Conservation (phyloP, 1,140 invertebrate species). For the Homalodisca vitripennis region DNA sequence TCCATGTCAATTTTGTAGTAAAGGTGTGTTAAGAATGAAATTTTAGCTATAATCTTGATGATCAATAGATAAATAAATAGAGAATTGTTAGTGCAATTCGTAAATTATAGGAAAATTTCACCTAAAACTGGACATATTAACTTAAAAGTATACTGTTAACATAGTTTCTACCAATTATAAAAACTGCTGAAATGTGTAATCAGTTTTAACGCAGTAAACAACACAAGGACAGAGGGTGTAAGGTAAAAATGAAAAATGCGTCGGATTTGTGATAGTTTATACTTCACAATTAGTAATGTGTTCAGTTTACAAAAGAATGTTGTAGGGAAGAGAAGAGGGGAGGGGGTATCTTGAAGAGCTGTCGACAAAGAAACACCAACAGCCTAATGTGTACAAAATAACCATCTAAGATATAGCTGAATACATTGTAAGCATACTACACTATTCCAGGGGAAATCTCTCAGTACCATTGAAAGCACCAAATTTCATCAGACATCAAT, state of each 20-base stretch:
- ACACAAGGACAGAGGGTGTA: too few species aligned
- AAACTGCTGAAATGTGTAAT: too few species aligned
- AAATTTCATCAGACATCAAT: constrained; percentile 5
- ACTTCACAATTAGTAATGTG: constrained; percentile 9
- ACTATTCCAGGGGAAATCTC: background rate
- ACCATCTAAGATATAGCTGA: background rate
- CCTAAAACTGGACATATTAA: too few species aligned
- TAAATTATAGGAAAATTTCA: too few species aligned
- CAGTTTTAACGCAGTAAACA: too few species aligned
- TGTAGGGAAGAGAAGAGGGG: constrained; percentile 2
- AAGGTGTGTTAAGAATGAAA: too few species aligned
- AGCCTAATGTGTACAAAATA: background rate
- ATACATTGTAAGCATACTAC: background rate
- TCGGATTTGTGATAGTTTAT: constrained; percentile 8
- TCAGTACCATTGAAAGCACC: background rate
- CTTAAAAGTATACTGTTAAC: too few species aligned
- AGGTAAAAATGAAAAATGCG: background rate
- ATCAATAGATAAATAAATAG: too few species aligned
- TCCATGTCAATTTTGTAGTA: too few species aligned
- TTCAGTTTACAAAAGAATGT: constrained; percentile 15
- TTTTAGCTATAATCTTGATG: too few species aligned
- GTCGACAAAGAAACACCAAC: background rate
- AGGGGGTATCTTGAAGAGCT: background rate
- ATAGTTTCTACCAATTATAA: too few species aligned
- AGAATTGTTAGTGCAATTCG: too few species aligned